These are phyloP conservation scores for Scaptomyza tumidula DNA, from an alignment of 2,888 invertebrate species.

Conservation along the genomic window DNA sequence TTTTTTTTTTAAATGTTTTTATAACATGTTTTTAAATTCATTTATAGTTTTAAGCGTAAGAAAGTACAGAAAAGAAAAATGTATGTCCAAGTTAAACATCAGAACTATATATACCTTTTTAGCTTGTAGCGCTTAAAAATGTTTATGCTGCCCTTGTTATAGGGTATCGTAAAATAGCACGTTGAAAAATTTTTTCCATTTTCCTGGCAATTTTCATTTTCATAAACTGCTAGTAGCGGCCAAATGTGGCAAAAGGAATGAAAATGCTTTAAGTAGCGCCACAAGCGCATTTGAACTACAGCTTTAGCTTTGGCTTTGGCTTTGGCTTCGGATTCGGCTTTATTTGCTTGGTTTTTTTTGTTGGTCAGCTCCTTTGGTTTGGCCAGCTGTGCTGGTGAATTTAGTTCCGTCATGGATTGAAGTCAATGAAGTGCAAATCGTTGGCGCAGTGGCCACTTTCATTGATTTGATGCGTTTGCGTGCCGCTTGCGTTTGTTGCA, in stretches of 20 bases:
- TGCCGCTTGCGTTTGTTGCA: slow-evolving; percentile 70
- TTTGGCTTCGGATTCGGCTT: slow-evolving; percentile 43
- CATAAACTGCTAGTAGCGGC: slow-evolving; percentile 51
- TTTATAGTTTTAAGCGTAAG: too few species aligned
- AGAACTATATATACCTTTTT: too few species aligned
- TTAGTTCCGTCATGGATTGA: slow-evolving; percentile 32
- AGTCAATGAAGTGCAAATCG: slow-evolving; percentile 77
- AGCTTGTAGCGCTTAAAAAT: too few species aligned
- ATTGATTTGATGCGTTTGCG: slow-evolving; percentile 80
- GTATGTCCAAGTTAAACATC: too few species aligned
- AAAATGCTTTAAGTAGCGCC: slow-evolving; percentile 64
- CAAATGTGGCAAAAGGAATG: slow-evolving; percentile 55
- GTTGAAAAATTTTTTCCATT: slow-evolving; percentile 52
- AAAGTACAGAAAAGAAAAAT: too few species aligned
- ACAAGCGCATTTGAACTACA: slow-evolving; percentile 23
- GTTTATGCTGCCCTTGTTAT: too few species aligned
- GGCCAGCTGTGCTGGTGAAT: slow-evolving; percentile 9
- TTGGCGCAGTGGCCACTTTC: slow-evolving; percentile 69
- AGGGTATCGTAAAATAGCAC: slow-evolving; percentile 14
- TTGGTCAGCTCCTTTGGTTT: slow-evolving; percentile 20
- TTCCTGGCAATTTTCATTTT: slow-evolving; percentile 71
- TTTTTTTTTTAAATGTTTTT: too few species aligned
- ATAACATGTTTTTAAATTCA: too few species aligned
- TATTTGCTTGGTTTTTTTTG: slow-evolving; percentile 41
- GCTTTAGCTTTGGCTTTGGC: slow-evolving; percentile 19